Percentiles rank a stretch among this genome's conserved stretches.
phyloP scores from a whole-genome alignment of 2,888 invertebrate species.

The Oasisia sp. region DNA sequence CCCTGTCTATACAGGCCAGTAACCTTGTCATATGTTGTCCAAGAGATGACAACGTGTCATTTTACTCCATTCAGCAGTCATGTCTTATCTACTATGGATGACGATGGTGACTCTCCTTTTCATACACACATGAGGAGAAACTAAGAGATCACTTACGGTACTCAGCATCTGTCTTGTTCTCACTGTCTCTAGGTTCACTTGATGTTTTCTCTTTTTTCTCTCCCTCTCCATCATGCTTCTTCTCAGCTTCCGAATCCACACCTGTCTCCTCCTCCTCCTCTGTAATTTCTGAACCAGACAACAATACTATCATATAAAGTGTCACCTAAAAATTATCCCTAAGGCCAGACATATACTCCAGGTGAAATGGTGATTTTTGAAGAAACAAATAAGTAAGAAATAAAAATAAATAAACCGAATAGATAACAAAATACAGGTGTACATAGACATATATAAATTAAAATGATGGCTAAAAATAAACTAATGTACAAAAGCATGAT shows the following conservation, averaged over 20 bases:
- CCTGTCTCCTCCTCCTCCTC: conserved; percentile 46
- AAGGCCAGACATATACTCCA: too few relatives aligned
- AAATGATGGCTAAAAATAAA: background rate
- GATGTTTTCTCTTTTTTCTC: conserved; percentile 38
- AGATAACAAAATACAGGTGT: too few relatives aligned
- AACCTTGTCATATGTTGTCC: too few relatives aligned
- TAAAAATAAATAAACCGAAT: too few relatives aligned
- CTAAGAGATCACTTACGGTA: background rate
- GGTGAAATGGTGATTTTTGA: too few relatives aligned
- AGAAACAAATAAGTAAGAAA: too few relatives aligned
- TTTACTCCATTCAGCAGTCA: too few relatives aligned
- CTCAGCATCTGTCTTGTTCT: background rate
- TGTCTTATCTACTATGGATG: too few relatives aligned
- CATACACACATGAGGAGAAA: background rate
- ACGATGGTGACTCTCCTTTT: background rate
- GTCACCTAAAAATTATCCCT: background rate
- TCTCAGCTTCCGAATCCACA: background rate
- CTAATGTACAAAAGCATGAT: background rate
- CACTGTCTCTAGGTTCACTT: background rate
- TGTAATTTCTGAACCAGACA: conserved; percentile 45
- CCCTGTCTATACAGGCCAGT: too few relatives aligned
- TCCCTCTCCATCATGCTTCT: conserved; percentile 43
- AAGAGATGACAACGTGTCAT: too few relatives aligned
- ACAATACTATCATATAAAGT: background rate
- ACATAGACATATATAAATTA: too few relatives aligned